phyloP scores from a whole-genome alignment of 2,113 vertebrate genomes.

The Stictonetta naevosa region DNA sequence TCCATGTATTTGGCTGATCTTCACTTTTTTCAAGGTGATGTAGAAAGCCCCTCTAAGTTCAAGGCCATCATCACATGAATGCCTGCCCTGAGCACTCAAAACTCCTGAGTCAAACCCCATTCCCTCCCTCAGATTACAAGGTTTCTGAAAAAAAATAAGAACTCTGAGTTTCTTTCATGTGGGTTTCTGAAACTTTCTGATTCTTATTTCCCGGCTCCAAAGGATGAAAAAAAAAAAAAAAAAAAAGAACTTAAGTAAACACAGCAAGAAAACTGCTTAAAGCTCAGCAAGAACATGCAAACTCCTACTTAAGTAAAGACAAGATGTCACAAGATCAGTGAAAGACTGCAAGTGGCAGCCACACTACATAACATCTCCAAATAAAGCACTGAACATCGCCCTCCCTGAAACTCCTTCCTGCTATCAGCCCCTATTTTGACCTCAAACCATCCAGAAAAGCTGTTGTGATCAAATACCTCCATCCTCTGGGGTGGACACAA shows the following conservation, averaged over 20 bases:
- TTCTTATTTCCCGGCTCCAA: not conserved
- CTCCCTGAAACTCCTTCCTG: not conserved
- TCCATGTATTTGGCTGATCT: not conserved
- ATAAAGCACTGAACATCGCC: not conserved
- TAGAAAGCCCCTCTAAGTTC: conserved; percentile 12
- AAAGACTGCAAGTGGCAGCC: not conserved
- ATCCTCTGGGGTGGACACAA: not conserved
- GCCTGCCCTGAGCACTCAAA: not conserved
- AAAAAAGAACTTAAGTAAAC: conserved; percentile 3
- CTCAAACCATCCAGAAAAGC: not conserved
- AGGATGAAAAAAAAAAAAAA: not conserved
- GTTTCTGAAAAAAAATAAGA: conserved; percentile 34
- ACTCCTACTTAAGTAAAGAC: not conserved
- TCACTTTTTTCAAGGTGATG: not conserved
- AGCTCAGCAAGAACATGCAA: not conserved
- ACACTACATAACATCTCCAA: accelerated
- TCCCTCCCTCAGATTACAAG: not conserved
- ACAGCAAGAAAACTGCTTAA: conserved; percentile 51
- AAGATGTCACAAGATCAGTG: not conserved
- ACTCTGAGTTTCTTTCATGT: conserved; percentile 25
- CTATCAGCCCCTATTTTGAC: not conserved
- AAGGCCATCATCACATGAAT: not conserved
- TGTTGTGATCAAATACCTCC: not conserved
- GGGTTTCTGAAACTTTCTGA: conserved; percentile 14
- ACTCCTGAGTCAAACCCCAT: conserved; percentile 6